Percentiles rank a stretch among this genome's conserved stretches.
Conservation (phyloP, 2,797 vertebrate genomes). For the Scyliorhinus canicula region DNA sequence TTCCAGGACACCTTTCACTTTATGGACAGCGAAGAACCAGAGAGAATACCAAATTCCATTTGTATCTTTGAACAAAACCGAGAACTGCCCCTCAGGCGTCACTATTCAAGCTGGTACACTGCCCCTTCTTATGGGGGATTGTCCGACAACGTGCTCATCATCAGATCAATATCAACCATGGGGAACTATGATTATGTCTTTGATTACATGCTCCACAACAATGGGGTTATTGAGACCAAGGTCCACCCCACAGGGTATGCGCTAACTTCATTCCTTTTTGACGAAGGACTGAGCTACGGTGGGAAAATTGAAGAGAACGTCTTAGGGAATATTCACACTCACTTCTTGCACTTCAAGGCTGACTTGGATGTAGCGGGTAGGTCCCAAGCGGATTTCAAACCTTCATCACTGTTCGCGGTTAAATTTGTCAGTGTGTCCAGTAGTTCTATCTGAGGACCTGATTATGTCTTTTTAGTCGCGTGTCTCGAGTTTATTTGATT, state of each 20-base stretch:
- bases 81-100: constrained; percentile 73
- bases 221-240: constrained; percentile 72
- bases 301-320: constrained; percentile 73
- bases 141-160: constrained; percentile 63
- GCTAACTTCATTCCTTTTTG: constrained; percentile 66
- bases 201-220: constrained; percentile 85
- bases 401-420: too few species aligned
- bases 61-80: constrained; percentile 83
- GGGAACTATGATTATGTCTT: constrained; percentile 78
- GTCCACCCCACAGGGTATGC: constrained; percentile 85
- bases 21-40: constrained; percentile 59
- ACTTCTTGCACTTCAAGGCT: constrained; percentile 83
- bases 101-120: constrained; percentile 64
- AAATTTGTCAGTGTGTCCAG: too few species aligned
- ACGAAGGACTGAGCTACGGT: constrained; percentile 56
- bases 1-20: constrained; percentile 74
- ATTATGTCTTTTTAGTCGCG: too few species aligned
- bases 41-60: constrained; percentile 66
- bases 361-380: constrained; percentile 82
- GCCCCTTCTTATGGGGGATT: constrained; percentile 71
- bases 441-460: too few species aligned
- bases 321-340: constrained; percentile 81
- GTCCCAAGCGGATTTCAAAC: constrained; percentile 40
- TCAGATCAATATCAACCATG: constrained; percentile 74
- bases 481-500: too few species aligned